Evolutionary conservation across 2,888 invertebrate species (phyloP).

Genomic region (Pterostichus niger): DNA sequence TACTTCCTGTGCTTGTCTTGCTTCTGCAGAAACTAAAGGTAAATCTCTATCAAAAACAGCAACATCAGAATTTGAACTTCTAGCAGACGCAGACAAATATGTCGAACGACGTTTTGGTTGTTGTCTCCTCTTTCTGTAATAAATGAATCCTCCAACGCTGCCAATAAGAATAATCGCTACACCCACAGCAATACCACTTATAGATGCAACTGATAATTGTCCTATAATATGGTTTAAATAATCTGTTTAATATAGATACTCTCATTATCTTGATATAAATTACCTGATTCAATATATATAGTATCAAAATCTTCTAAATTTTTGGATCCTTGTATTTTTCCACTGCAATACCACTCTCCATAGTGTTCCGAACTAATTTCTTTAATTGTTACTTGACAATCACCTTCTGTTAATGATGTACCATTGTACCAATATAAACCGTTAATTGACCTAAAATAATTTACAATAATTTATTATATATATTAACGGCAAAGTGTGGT

Average conservation of each 20-base stretch:
- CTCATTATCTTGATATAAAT: not conserved
- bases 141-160: slow-evolving; percentile 26
- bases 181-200: slow-evolving; percentile 56
- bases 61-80: slow-evolving; percentile 29
- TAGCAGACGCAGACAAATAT: slow-evolving; percentile 23
- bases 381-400: slow-evolving; percentile 77
- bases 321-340: slow-evolving; percentile 63
- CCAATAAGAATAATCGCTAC: slow-evolving; percentile 1
- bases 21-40: slow-evolving; percentile 29
- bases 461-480: not conserved
- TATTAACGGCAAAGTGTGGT: too few species aligned
- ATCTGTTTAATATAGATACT: not conserved
- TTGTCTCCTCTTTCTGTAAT: slow-evolving; percentile 43
- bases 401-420: slow-evolving; percentile 75
- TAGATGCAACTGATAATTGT: slow-evolving; percentile 50
- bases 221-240: slow-evolving; percentile 4
- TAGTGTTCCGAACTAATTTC: slow-evolving; percentile 75
- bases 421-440: slow-evolving; percentile 77
- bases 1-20: not conserved
- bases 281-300: slow-evolving; percentile 26
- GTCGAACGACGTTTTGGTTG: slow-evolving; percentile 36
- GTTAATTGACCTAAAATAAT: slow-evolving; percentile 75
- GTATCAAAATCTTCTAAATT: slow-evolving; percentile 54
- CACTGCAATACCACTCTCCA: slow-evolving; percentile 79
- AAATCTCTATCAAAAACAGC: slow-evolving; percentile 2